Evolutionary conservation across 2,797 vertebrate species (phyloP), one percentile per base, ranked within the genome.

Genomic region (Menidia menidia): DNA sequence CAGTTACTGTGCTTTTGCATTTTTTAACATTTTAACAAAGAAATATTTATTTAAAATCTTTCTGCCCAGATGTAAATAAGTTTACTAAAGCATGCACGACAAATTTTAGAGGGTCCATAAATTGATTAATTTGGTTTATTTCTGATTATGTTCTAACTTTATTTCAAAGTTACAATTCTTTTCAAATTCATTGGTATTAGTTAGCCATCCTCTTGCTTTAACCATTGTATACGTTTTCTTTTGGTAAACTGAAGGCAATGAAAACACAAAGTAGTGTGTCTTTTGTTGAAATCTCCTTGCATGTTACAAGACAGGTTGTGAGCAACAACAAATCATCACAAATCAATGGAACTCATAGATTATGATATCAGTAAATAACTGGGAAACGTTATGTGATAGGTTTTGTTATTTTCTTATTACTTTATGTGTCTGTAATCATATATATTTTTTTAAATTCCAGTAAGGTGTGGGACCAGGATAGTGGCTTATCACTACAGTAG

Each of bases 291-390:
- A 64, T 69, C 54, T 76, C 48, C 64, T 67, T 62, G 77, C 78
- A 88, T 84, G 68, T 71, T 70, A 71, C 73, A 78, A 82, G 83
- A 75, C 82, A 71, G 77, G 61, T 83, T 82, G 82, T 80, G 77
- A 71, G 52, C 58, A 68, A 75, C 75, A 72, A 71, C 88, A 92
- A 92, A 92, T 87, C 89, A 89, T 69, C 67, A 82, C 88, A 91
- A 88, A 91, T 88, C 89, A 89, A 89, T 90, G 85, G 53, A 31
- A 60, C 61, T 62, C 42, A 6, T 6, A 52, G 50, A 52, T 60
- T 25, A 54, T 25, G 48, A n/a, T 4, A 31, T 52, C 3, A 60
- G 2, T 44, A 57, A 16, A 7, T 54, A 3, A 45, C 13, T 2
- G 31, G 2, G 32, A 31, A 45, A 47, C 42, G 25, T 25, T 25